Base-by-base conservation (phyloP, 2,797 vertebrate species). In the Coracias cyanogaster region DNA sequence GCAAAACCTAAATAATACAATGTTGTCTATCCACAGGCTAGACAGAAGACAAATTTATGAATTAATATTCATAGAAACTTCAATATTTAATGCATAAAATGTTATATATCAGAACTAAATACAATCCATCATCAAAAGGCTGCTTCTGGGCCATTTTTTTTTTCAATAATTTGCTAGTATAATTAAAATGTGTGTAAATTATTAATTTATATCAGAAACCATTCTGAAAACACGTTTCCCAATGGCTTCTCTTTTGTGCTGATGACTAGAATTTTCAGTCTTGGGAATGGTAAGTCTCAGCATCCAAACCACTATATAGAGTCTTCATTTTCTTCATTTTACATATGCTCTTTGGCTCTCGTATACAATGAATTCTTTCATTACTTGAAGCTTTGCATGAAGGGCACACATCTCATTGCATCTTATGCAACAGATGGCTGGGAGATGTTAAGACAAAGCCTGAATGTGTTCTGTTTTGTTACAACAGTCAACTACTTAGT, bases 341-440 rank as follows among this genome's bases (percentile, higher is more conserved):
- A 69, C 22, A 55, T 73, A 78, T 55, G 43, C 69, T 89, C 70
- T 77, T 73, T 61, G 74, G 74, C n/a, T 77, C 65, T 87, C 4
- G 1, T 51, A 78, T 70, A 73, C 52, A 92, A 91, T 76, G 87
- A 57, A 58, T 31, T 52, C 89, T 91, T 90, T 91, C 94, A 89
- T 86, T 78, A 46, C 31, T 92, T 55, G 70, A 90, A 92, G 51
- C 55, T 74, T 48, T 86, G 24, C 9, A 58, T 41, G 66, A 64
- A 90, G 88, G 60, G 69, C 11, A 2, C 41, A 65, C 25, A 65
- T 52, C 67, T 85, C 82, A 12, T 15, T 81, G 82, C 76, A 65
- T 69, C 90, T 60, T 61, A 77, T 1, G 9, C 73, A 81, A 90
- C 58, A 65, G 85, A 92, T 21, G 80, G 92, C 6, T 86, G 35